Evolutionary conservation across 2,113 vertebrate species (phyloP).

Genomic region (Peucedramus taeniatus): DNA sequence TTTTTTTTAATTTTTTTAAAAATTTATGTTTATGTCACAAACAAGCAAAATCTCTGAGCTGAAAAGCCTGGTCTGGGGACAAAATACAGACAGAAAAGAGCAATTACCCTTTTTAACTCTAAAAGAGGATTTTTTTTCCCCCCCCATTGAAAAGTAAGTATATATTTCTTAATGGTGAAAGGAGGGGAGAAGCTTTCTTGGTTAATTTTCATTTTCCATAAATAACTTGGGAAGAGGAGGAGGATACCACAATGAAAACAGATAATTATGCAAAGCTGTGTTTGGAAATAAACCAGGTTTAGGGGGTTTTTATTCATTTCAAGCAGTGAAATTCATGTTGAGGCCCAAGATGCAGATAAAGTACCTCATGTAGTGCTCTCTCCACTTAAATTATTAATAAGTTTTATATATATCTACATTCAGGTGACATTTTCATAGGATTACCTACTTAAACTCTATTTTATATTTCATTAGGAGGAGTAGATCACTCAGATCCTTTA

Average conservation of each 20-base stretch:
- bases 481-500: background rate
- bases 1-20: too few relatives aligned
- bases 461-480: background rate
- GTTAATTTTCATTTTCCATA: background rate
- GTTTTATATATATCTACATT: background rate
- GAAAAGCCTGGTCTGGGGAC: background rate
- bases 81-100: background rate
- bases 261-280: background rate
- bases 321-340: background rate
- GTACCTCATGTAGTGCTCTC: background rate
- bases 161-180: background rate
- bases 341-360: background rate
- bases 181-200: background rate
- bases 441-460: background rate
- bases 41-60: background rate
- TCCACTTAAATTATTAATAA: background rate
- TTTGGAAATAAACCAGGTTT: background rate
- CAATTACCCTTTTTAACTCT: background rate
- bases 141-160: fast-evolving
- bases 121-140: fast-evolving
- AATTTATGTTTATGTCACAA: background rate
- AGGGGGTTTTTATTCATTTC: background rate
- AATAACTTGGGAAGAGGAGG: background rate
- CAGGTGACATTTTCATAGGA: background rate
- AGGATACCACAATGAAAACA: background rate